These are phyloP conservation scores for Pseudococcus viburni DNA, from an alignment of 2,888 invertebrate genomes.

Conservation along the genomic window DNA sequence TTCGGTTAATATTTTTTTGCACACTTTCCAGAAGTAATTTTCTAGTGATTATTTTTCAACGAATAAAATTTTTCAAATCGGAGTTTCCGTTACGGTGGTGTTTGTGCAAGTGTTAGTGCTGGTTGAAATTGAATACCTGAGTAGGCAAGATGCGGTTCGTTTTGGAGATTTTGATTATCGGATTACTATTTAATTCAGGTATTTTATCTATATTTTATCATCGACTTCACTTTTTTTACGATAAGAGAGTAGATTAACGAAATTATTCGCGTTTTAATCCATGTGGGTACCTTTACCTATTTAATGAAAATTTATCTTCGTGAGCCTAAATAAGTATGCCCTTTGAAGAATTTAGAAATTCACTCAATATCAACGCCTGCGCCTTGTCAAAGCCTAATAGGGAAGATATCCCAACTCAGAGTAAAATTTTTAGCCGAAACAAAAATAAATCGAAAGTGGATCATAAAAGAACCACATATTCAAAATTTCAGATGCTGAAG, in stretches of 20 bases:
- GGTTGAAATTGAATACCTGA: not conserved
- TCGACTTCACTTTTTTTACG: not conserved
- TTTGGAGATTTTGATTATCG: not conserved
- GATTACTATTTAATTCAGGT: constrained; percentile 52
- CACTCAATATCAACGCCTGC: too few relatives aligned
- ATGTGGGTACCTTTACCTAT: too few relatives aligned
- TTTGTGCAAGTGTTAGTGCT: constrained; percentile 28
- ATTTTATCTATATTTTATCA: not conserved
- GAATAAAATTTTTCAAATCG: not conserved
- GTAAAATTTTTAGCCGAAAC: too few relatives aligned
- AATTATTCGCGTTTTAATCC: not conserved
- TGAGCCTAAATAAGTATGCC: too few relatives aligned
- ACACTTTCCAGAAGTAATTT: not conserved
- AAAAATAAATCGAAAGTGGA: too few relatives aligned
- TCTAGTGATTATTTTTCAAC: not conserved
- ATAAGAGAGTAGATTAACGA: not conserved
- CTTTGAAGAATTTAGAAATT: too few relatives aligned
- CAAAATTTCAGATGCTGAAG: too few relatives aligned
- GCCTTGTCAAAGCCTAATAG: too few relatives aligned
- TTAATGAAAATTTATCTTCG: too few relatives aligned
- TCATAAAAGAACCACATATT: too few relatives aligned
- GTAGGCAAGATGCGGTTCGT: not conserved
- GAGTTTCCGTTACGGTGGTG: not conserved
- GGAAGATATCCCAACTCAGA: too few relatives aligned
- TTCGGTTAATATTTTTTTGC: not conserved